Percentiles rank a stretch among this genome's conserved stretches.
phyloP scores from a whole-genome alignment of 2,797 vertebrate species.

The Yasuhikotakia modesta region DNA sequence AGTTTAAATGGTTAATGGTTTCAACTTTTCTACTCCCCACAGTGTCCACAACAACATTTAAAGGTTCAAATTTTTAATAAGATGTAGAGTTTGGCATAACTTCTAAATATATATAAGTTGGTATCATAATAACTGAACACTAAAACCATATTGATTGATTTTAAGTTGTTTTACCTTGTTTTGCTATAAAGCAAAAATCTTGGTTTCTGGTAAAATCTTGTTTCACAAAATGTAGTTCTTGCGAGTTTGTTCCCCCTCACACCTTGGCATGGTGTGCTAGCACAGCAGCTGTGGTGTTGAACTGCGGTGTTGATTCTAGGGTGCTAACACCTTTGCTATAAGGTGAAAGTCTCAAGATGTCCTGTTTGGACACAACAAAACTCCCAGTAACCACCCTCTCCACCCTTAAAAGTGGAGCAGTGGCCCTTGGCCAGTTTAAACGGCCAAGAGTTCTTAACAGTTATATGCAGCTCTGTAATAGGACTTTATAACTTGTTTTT shows the following conservation, averaged over 20 bases:
- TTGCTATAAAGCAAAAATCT: background rate
- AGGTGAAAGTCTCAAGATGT: slow-evolving; percentile 56
- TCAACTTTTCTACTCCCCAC: too few relatives aligned
- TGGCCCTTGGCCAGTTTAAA: slow-evolving; percentile 48
- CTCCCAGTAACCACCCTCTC: slow-evolving; percentile 26
- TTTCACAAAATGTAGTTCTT: slow-evolving; percentile 46
- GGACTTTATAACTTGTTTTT: slow-evolving; percentile 30
- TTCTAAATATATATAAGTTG: too few relatives aligned
- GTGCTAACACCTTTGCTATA: slow-evolving; percentile 61
- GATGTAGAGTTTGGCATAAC: too few relatives aligned
- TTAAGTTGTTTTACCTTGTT: too few relatives aligned
- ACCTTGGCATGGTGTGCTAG: slow-evolving; percentile 51
- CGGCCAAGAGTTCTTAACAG: background rate
- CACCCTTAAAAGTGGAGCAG: slow-evolving; percentile 1
- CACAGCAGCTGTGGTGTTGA: slow-evolving; percentile 57
- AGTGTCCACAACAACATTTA: too few relatives aligned
- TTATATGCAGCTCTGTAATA: slow-evolving; percentile 17
- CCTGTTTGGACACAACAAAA: slow-evolving; percentile 60
- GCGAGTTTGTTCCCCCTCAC: slow-evolving; percentile 17
- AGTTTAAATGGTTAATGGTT: too few relatives aligned
- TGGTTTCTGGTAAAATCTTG: slow-evolving; percentile 12
- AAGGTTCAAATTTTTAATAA: too few relatives aligned
- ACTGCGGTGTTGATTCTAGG: slow-evolving; percentile 58
- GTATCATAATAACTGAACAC: too few relatives aligned
- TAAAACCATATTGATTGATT: too few relatives aligned